Percentiles rank a stretch among this genome's conserved stretches.
phyloP scores from a whole-genome alignment of 1,140 invertebrate genomes.

The Macrobrachium nipponense region DNA sequence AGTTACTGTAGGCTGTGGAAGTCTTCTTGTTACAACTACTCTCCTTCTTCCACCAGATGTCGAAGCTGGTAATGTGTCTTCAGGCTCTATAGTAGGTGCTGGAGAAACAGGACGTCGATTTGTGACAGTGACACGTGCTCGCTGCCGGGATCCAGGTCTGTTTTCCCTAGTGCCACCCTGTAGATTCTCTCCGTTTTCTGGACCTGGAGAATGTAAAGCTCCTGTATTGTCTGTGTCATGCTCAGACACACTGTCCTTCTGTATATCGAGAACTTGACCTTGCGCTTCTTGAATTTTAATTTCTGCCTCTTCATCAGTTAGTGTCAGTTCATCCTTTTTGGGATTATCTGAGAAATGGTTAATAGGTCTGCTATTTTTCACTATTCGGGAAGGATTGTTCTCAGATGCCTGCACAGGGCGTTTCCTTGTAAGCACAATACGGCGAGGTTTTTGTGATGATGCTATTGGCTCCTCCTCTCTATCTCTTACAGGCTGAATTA shows the following conservation, averaged over 20 bases:
- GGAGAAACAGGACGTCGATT: slow-evolving; percentile 66
- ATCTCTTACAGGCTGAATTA: neutral
- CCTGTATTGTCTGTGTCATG: no score
- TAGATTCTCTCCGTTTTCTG: slow-evolving; percentile 36
- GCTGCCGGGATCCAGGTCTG: slow-evolving; percentile 9
- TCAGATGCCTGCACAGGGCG: neutral
- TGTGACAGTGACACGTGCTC: slow-evolving; percentile 64
- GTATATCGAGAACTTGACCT: no score
- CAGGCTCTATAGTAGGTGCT: slow-evolving; percentile 16
- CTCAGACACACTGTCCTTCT: no score
- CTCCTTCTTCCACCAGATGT: slow-evolving; percentile 32
- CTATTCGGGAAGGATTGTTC: neutral
- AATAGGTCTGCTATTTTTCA: slow-evolving; percentile 41
- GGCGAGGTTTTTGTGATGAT: slow-evolving; percentile 26
- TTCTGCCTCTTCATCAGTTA: no score
- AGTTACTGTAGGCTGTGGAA: slow-evolving; percentile 41
- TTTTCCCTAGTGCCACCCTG: slow-evolving; percentile 62
- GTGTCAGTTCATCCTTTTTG: no score
- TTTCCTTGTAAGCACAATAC: slow-evolving; percentile 36
- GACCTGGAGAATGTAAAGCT: no score
- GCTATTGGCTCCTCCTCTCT: neutral
- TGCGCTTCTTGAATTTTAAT: no score
- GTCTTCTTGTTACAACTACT: slow-evolving; percentile 40
- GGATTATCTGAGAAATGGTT: slow-evolving; percentile 2
- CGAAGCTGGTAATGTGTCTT: slow-evolving; percentile 32